A percentile compares a stretch with the other conserved stretches of the same genome.
phyloP scores from a whole-genome alignment of 2,888 invertebrate genomes.

The Chymomyza fuscimana region DNA sequence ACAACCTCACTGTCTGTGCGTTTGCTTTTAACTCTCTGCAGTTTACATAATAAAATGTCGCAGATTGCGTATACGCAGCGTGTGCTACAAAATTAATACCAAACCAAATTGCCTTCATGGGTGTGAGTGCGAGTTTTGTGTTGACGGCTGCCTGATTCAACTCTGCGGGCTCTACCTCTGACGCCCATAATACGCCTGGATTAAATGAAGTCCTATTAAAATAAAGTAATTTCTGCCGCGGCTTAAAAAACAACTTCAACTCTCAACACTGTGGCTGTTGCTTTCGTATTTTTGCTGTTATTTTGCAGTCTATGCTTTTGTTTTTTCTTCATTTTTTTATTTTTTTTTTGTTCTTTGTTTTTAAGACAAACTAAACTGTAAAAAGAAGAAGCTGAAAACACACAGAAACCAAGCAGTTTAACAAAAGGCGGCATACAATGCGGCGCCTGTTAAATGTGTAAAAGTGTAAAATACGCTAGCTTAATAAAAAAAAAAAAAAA shows the following conservation, averaged over 20 bases:
- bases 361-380: slow-evolving; percentile 38
- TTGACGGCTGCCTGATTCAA: slow-evolving; percentile 9
- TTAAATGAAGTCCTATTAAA: slow-evolving; percentile 73
- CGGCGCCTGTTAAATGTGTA: slow-evolving; percentile 53
- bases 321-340: slow-evolving; percentile 5
- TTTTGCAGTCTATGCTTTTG: slow-evolving; percentile 14
- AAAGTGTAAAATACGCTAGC: slow-evolving; percentile 52
- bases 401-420: not conserved
- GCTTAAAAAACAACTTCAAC: slow-evolving; percentile 31
- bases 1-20: slow-evolving; percentile 38
- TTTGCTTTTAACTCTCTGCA: slow-evolving; percentile 35
- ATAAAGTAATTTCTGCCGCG: slow-evolving; percentile 67
- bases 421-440: slow-evolving; percentile 16
- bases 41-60: slow-evolving; percentile 51
- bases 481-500: slow-evolving; percentile 23
- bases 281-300: slow-evolving; percentile 9
- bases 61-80: slow-evolving; percentile 66
- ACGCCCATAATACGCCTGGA: slow-evolving; percentile 58
- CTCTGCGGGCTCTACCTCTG: slow-evolving; percentile 6
- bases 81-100: slow-evolving; percentile 45
- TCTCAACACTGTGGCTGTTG: slow-evolving; percentile 6
- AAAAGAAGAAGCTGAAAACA: slow-evolving; percentile 31
- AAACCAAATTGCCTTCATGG: slow-evolving; percentile 54
- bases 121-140: slow-evolving; percentile 23
- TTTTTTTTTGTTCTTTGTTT: slow-evolving; percentile 6